These are phyloP conservation scores for Rhagophthalmus giganteus DNA, from an alignment of 2,888 invertebrate species.

Conservation along the genomic window DNA sequence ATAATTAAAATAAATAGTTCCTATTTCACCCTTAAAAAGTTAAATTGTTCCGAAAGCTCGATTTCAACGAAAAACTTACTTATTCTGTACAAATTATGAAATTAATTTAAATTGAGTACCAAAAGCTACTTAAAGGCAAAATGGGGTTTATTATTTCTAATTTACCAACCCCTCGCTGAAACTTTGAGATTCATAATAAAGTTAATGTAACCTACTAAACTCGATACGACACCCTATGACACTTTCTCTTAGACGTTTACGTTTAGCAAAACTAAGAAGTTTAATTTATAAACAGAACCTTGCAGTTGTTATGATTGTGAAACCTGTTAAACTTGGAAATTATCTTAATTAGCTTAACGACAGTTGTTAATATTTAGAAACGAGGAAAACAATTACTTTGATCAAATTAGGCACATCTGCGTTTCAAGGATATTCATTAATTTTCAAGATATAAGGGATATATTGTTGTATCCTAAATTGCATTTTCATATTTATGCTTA, in stretches of 20 bases:
- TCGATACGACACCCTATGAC: slow-evolving; percentile 9
- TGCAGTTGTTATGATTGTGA: slow-evolving; percentile 9
- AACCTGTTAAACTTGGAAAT: slow-evolving; percentile 13
- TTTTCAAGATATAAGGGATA: slow-evolving; percentile 14
- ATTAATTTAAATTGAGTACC: no score
- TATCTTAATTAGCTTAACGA: slow-evolving; percentile 22
- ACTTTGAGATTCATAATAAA: background rate
- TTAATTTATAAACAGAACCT: slow-evolving; percentile 11
- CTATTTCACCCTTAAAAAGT: no score
- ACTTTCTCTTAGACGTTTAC: slow-evolving; percentile 7
- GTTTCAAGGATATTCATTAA: slow-evolving; percentile 18
- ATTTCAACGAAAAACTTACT: no score
- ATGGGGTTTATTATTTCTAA: slow-evolving; percentile 3
- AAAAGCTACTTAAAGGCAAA: no score
- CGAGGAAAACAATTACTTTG: slow-evolving; percentile 23
- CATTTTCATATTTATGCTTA: slow-evolving; percentile 22
- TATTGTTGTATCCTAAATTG: slow-evolving; percentile 22
- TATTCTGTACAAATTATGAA: no score
- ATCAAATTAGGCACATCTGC: slow-evolving; percentile 22
- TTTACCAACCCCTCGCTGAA: background rate
- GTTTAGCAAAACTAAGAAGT: slow-evolving; percentile 7
- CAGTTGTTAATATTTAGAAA: slow-evolving; percentile 20
- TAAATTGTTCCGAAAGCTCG: no score
- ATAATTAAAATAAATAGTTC: no score
- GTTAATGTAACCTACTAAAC: slow-evolving; percentile 5